These are phyloP conservation scores for Lasioglossum marginatum DNA, from an alignment of 2,888 invertebrate genomes.

Conservation along the genomic window DNA sequence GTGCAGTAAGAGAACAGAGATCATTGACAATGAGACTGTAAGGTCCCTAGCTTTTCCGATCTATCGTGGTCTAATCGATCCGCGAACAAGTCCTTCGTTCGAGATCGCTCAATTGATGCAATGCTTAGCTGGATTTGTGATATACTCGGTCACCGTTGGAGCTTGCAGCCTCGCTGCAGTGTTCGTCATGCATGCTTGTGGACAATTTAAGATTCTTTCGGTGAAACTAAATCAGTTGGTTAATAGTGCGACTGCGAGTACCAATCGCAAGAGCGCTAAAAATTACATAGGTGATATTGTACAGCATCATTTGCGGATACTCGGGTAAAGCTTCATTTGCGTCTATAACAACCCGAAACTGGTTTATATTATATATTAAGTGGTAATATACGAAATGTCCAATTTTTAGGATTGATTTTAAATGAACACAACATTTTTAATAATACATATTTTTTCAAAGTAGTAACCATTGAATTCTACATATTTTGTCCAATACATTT, in stretches of 20 bases:
- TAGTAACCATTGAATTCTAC: not conserved
- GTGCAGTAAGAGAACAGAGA: slow-evolving; percentile 64
- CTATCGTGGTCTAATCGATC: slow-evolving; percentile 73
- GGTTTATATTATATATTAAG: not conserved
- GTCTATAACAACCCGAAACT: not conserved
- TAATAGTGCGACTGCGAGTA: slow-evolving; percentile 23
- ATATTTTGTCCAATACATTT: not conserved
- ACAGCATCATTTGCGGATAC: slow-evolving; percentile 72
- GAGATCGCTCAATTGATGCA: slow-evolving; percentile 77
- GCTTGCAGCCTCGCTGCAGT: slow-evolving; percentile 77
- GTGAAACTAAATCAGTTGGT: slow-evolving; percentile 65
- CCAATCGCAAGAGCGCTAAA: not conserved
- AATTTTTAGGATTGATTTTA: not conserved
- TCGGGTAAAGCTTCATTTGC: slow-evolving; percentile 63
- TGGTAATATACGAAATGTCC: not conserved
- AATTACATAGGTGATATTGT: slow-evolving; percentile 70
- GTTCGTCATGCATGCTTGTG: slow-evolving; percentile 79
- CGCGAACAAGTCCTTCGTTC: slow-evolving; percentile 73
- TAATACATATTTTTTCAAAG: not conserved
- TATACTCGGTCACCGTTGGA: slow-evolving; percentile 76
- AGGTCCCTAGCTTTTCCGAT: slow-evolving; percentile 75
- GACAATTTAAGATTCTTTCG: slow-evolving; percentile 76
- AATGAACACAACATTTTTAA: not conserved
- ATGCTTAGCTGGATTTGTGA: slow-evolving; percentile 74
- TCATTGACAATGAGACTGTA: slow-evolving; percentile 70